A percentile compares a stretch with the other conserved stretches of the same genome.
Conservation (phyloP, 2,797 vertebrate species). For the Prionace glauca region DNA sequence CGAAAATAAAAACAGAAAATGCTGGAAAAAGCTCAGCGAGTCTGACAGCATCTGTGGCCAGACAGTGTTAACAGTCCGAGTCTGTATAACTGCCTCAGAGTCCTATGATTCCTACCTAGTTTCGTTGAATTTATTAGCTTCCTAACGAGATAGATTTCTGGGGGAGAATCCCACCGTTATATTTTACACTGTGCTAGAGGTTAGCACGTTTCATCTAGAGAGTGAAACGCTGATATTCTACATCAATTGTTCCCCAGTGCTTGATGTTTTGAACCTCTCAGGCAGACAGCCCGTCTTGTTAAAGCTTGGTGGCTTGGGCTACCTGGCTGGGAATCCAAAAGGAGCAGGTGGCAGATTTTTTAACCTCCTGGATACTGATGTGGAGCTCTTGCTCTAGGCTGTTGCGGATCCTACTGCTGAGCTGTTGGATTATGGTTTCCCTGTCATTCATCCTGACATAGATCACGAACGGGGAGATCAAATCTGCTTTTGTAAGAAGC, state of each 20-base stretch:
- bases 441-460: conserved; percentile 63
- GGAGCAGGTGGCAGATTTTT: conserved; percentile 65
- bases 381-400: conserved; percentile 52
- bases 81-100: too few relatives aligned
- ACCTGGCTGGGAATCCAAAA: conserved; percentile 50
- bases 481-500: conserved; percentile 64
- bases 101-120: background rate
- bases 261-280: background rate
- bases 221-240: background rate
- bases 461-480: conserved; percentile 71
- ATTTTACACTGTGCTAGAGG: background rate
- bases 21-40: too few relatives aligned
- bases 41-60: too few relatives aligned
- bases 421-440: conserved; percentile 51
- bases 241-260: background rate
- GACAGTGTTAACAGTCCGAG: too few relatives aligned
- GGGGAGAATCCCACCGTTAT: background rate
- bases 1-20: too few relatives aligned
- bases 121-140: background rate
- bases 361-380: conserved; percentile 68
- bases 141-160: too few relatives aligned
- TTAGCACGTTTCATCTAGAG: background rate
- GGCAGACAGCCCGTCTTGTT: background rate
- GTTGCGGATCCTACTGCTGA: conserved; percentile 54
- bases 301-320: background rate